Conservation (phyloP, 2,797 vertebrate species). For the Micropoecilia bifurca region DNA sequence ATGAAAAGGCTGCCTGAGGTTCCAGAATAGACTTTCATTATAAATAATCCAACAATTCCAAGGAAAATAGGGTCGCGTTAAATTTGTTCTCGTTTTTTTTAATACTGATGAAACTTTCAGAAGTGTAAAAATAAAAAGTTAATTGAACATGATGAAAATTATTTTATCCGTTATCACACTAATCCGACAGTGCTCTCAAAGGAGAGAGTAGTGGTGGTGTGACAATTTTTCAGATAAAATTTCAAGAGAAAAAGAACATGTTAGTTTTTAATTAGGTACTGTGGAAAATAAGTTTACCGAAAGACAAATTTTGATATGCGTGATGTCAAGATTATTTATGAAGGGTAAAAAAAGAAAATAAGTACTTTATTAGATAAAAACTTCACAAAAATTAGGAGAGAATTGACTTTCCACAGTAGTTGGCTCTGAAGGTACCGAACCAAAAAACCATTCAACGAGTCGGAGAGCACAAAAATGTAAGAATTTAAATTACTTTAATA, state of each 20-base stretch:
- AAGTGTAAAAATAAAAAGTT: constrained; percentile 2
- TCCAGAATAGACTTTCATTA: not conserved
- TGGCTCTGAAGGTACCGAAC: not conserved
- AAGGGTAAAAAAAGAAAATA: not conserved
- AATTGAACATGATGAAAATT: not conserved
- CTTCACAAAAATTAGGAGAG: constrained; percentile 1
- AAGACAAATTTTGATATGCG: constrained; percentile 2
- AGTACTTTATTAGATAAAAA: not conserved
- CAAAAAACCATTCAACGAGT: not conserved
- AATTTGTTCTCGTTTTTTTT: not conserved
- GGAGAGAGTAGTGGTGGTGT: not conserved
- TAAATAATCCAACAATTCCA: not conserved
- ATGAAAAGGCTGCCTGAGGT: not conserved
- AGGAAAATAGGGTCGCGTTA: not conserved
- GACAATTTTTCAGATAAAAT: not conserved
- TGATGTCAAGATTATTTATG: not conserved
- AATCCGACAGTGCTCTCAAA: not conserved
- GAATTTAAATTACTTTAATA: constrained; percentile 1
- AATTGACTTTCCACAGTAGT: not conserved
- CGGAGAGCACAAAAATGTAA: not conserved
- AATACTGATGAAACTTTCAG: not conserved
- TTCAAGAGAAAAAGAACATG: not conserved
- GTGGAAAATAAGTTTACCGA: not conserved
- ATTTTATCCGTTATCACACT: not conserved
- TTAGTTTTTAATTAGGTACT: not conserved